Conservation (phyloP, 64 coral and sea anemone genomes). For the Catalaphyllia jardinei region DNA sequence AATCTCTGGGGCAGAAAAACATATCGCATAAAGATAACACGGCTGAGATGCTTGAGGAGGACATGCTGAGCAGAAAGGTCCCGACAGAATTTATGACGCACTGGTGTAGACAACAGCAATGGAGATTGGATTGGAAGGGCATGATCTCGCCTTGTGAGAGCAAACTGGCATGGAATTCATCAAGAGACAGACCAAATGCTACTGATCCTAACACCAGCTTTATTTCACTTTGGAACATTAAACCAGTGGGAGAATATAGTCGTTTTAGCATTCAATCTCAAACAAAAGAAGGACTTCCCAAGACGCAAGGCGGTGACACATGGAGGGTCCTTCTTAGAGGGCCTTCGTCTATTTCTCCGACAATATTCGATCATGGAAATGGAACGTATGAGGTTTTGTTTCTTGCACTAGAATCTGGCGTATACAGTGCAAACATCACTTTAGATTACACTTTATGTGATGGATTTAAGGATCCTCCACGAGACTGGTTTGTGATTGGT, state of each 20-base stretch:
- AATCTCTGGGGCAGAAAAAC: background rate
- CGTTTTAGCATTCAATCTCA: conserved; percentile 73
- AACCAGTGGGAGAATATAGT: conserved; percentile 44
- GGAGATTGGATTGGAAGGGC: conserved; percentile 43
- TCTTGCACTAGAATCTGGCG: conserved; percentile 56
- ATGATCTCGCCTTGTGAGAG: conserved; percentile 29
- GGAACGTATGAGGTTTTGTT: conserved; percentile 67
- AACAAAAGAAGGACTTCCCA: conserved; percentile 13
- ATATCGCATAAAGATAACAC: background rate
- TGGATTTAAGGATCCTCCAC: conserved; percentile 58
- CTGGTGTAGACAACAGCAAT: conserved; percentile 48
- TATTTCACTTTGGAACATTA: conserved; percentile 55
- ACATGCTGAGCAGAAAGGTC: background rate
- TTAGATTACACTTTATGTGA: conserved; percentile 62
- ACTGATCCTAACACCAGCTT: conserved; percentile 41
- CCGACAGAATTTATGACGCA: conserved; percentile 9
- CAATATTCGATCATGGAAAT: conserved; percentile 58
- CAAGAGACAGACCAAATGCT: background rate
- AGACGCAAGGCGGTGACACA: conserved; percentile 45
- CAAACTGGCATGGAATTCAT: conserved; percentile 16
- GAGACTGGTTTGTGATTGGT: conserved; percentile 66
- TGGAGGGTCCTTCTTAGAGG: conserved; percentile 56
- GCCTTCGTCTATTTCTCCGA: conserved; percentile 39
- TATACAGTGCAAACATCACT: conserved; percentile 25
- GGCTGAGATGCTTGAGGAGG: background rate